Base-by-base conservation (phyloP, 2,888 invertebrate species). In the Stegophylla sp. region DNA sequence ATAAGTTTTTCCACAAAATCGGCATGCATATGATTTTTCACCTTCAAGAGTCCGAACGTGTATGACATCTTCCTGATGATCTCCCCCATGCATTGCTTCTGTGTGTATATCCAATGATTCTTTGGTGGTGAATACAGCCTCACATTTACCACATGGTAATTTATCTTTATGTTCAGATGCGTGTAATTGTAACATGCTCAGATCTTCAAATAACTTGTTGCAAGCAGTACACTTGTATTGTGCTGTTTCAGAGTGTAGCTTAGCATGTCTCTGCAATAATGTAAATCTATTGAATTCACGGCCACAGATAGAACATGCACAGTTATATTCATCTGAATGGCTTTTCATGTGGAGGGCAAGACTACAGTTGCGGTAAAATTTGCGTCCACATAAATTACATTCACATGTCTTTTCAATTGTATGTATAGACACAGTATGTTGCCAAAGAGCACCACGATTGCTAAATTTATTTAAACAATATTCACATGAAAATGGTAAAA, bases 281-380 rank as follows among this genome's bases (percentile, higher is more conserved):
- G 83, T 82, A 61, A 84, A 79, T 63, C 84, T 71, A 73, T 82
- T 83, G 74, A 84, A 84, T 43, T 83, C 83, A 45, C 83, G 83
- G 13, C 84, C 84, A 74, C 84, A 84, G 26, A 83, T 82, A 43
- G 83, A 83, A 79, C 84, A 84, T 20, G 83, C 82, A n/a, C 84
- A 84, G 34, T 83, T 82, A 41, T 84, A 83, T 82, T 84, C 84
- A 28, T 84, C 84, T 12, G 84, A 83, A 34, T 84, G 84, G 26
- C 83, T 83, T 82, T 84, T 84, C 82, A 84, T 82, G 61, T 84
- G 84, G 73, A 84, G 51, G 1, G 84, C 84, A 13, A 84, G 71
- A 75, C 84, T 84, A 23, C 84, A 84, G 43, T 84, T 84, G 9
- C 84, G 83, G 51, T 84, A 84, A 69, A 84, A 84, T 71, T 84